phyloP scores from a whole-genome alignment of 2,113 vertebrate species.

The Scomber japonicus region DNA sequence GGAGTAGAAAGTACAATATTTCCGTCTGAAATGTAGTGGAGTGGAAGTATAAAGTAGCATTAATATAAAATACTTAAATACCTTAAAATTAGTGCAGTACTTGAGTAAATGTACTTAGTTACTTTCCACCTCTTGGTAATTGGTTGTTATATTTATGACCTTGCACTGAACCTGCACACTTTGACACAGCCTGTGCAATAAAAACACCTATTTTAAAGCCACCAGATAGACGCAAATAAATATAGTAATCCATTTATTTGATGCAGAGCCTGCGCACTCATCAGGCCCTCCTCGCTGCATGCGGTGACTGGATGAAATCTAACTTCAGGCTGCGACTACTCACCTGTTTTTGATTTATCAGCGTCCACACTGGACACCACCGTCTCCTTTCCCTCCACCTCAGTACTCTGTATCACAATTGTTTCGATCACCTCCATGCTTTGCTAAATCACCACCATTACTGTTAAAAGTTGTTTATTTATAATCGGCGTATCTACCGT shows the following conservation, averaged over 20 bases:
- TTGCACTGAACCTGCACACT: not conserved
- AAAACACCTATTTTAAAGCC: not conserved
- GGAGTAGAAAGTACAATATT: too few relatives aligned
- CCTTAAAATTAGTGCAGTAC: too few relatives aligned
- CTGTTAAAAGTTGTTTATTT: conserved; percentile 9
- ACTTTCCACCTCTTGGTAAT: not conserved
- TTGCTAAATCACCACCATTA: not conserved
- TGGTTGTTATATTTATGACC: not conserved
- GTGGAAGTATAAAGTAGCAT: too few relatives aligned
- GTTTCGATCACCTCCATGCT: conserved; percentile 80
- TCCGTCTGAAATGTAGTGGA: too few relatives aligned
- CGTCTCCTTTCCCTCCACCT: conserved; percentile 73
- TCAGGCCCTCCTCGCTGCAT: conserved; percentile 57
- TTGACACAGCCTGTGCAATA: not conserved
- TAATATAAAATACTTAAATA: too few relatives aligned
- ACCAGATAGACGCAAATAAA: too few relatives aligned
- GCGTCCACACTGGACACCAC: conserved; percentile 58
- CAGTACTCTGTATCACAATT: conserved; percentile 74
- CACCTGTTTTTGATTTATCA: conserved; percentile 82
- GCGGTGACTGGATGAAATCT: conserved; percentile 40
- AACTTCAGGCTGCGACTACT: conserved; percentile 34
- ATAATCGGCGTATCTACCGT: conserved; percentile 48
- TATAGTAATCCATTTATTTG: too few relatives aligned
- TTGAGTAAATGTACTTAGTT: too few relatives aligned
- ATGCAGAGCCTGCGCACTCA: conserved; percentile 43